Base-by-base conservation (phyloP, 2,113 vertebrate species). In the Terrapene triunguis region DNA sequence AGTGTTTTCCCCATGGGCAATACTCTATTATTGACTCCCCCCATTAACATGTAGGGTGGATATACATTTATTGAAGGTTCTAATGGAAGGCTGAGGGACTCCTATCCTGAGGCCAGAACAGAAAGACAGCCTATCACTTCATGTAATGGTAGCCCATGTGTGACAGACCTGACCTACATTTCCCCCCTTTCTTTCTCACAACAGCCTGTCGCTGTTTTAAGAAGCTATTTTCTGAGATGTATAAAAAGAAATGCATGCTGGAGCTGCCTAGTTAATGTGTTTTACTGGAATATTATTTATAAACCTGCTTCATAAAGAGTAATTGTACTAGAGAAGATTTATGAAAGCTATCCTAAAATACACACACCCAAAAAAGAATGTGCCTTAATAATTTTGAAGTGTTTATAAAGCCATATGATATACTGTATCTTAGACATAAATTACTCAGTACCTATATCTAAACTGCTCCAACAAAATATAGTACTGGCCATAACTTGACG, bases 141-240 rank as follows among this genome's bases (percentile, higher is more conserved):
- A 96, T 97, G 98, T 99, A 99, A 99, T 98, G 97, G 97, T 98
- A 98, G 98, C 97, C 98, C 98, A 97, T 98, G 98, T 99, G 98
- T 99, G 99, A 99, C 98, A 99, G 98, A 98, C 98, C 98, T 99
- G 99, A 99, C 99, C 99, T 99, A 99, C 98, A 99, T 99, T 98
- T 97, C 97, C 97, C 96, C 97, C 95, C 98, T 98, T 97, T 98
- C 98, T 98, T 98, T 98, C 97, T 98, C 98, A 97, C 97, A 98
- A 98, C 98, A 98, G 98, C 98, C 97, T 98, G 98, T 95, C 98
- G 96, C 94, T 97, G 96, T 97, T 98, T 98, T 97, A 98, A 98
- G 98, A 95, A 98, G 98, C 97, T 98, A 95, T 98, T 98, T 98
- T 98, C 97, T 91, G 95, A 97, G 98, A 98, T 91, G 92, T 96